Conservation (phyloP, 2,888 invertebrate genomes). For the Corythucha ciliata region DNA sequence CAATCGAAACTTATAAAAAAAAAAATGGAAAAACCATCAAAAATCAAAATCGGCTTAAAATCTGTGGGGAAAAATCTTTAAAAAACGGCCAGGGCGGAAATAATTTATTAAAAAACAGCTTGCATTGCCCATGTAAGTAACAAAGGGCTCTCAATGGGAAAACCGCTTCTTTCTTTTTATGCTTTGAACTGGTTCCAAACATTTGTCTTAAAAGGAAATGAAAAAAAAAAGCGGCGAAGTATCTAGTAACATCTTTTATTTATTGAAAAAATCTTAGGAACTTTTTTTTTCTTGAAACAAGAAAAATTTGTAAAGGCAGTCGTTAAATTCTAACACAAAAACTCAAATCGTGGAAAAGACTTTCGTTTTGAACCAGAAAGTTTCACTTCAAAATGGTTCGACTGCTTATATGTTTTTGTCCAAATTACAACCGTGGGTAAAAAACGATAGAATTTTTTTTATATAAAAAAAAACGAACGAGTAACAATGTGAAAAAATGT, state of each 20-base stretch:
- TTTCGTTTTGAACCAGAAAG: no score
- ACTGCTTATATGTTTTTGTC: no score
- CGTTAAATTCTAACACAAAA: slow-evolving; percentile 16
- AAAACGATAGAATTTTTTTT: slow-evolving; percentile 10
- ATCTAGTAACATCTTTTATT: no score
- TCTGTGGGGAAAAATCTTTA: background rate
- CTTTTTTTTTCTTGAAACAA: slow-evolving; percentile 12
- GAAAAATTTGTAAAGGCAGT: slow-evolving; percentile 11
- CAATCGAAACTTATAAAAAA: no score
- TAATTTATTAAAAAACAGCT: background rate
- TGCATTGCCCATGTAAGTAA: no score
- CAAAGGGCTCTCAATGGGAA: no score
- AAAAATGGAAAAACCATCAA: no score
- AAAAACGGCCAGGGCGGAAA: background rate
- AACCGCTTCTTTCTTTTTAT: no score
- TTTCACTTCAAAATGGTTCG: no score
- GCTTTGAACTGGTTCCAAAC: background rate
- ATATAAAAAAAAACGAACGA: slow-evolving; percentile 21
- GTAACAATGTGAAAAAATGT: slow-evolving; percentile 27
- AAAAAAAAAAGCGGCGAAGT: background rate
- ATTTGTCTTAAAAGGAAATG: background rate
- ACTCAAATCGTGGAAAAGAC: no score
- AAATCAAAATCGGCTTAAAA: no score
- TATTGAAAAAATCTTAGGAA: background rate
- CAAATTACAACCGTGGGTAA: no score